A percentile compares a stretch with the other conserved stretches of the same genome.
Evolutionary conservation across 2,113 vertebrate genomes (phyloP).

Genomic region (Pangasianodon hypophthalmus): DNA sequence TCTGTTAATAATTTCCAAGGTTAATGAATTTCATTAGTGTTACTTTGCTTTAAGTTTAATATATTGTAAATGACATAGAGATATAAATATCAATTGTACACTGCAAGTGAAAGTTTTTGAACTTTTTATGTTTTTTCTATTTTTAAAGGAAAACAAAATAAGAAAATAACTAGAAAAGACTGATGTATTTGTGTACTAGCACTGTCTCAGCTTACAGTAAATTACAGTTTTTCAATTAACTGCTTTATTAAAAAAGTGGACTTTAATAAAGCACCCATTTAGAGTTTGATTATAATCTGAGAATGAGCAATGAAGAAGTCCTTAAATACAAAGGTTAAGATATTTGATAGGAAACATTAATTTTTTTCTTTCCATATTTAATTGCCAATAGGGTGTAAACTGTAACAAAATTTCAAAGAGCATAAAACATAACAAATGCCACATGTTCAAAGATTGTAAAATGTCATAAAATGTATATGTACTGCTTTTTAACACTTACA

Average conservation of each 20-base stretch:
- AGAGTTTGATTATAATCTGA: neutral
- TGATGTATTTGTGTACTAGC: neutral
- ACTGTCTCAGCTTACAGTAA: neutral
- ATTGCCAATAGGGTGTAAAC: neutral
- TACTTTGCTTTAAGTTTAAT: neutral
- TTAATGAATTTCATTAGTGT: neutral
- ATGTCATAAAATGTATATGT: neutral
- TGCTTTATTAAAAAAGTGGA: neutral
- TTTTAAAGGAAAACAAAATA: neutral
- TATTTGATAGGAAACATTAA: neutral
- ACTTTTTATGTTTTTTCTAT: neutral
- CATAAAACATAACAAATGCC: neutral
- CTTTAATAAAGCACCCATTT: neutral
- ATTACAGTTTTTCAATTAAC: neutral
- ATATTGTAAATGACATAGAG: neutral
- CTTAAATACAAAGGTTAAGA: neutral
- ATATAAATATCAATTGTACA: neutral
- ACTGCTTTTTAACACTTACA: neutral
- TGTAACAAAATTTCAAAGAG: neutral
- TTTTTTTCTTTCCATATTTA: neutral
- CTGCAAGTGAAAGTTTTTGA: neutral
- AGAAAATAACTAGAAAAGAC: neutral
- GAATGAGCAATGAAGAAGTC: neutral
- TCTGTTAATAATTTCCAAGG: conserved; percentile 32
- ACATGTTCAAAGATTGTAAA: neutral